Evolutionary conservation across 2,113 vertebrate species (phyloP).

Genomic region (Murina feae): DNA sequence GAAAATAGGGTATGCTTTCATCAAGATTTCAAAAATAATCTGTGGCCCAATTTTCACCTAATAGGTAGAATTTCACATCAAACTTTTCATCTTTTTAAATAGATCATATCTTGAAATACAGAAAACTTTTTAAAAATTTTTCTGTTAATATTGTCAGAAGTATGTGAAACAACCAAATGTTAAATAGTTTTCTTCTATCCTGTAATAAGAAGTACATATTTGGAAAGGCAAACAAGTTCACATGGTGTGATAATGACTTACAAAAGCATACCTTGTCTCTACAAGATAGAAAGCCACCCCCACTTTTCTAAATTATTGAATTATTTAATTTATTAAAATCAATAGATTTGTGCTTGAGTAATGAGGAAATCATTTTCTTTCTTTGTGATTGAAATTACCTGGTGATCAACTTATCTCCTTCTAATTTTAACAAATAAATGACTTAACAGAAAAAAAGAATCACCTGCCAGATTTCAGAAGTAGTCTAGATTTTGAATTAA

Average conservation of each 20-base stretch:
- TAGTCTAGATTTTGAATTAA: not conserved
- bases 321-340: not conserved
- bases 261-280: not conserved
- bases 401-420: not conserved
- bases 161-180: not conserved
- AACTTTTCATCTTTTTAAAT: not conserved
- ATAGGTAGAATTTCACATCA: not conserved
- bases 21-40: not conserved
- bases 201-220: not conserved
- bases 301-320: conserved; percentile 20
- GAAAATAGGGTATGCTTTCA: not conserved
- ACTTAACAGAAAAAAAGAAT: not conserved
- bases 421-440: not conserved
- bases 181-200: not conserved
- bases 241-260: not conserved
- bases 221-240: conserved; percentile 43
- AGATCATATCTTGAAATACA: not conserved
- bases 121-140: not conserved
- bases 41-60: not conserved
- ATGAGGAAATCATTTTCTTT: conserved; percentile 32
- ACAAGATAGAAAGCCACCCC: not conserved
- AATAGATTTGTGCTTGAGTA: conserved; percentile 46
- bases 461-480: not conserved
- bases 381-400: conserved; percentile 31
- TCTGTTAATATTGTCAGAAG: not conserved